Percentiles rank a stretch among this genome's conserved stretches.
phyloP scores from a whole-genome alignment of 2,888 invertebrate genomes.

The Apoda limacodes region DNA sequence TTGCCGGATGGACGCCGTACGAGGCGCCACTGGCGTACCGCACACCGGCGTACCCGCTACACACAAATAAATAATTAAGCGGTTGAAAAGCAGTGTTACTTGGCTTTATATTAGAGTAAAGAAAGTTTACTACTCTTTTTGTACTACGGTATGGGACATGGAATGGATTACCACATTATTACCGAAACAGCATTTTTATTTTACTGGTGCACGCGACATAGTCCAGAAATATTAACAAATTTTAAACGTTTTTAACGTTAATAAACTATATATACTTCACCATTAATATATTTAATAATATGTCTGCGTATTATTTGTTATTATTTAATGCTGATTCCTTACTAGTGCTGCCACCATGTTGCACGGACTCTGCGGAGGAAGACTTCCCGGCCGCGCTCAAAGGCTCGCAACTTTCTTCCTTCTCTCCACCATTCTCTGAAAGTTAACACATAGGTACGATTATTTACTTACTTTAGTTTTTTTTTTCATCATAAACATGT shows the following conservation, averaged over 20 bases:
- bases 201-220: too few relatives aligned
- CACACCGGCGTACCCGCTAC: constrained; percentile 49
- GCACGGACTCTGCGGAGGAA: constrained; percentile 85
- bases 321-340: too few relatives aligned
- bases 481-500: too few relatives aligned
- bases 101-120: not conserved
- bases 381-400: constrained; percentile 77
- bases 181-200: too few relatives aligned
- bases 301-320: too few relatives aligned
- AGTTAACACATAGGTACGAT: constrained; percentile 11
- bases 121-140: too few relatives aligned
- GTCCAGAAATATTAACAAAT: too few relatives aligned
- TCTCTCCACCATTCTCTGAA: constrained; percentile 76
- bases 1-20: constrained; percentile 92
- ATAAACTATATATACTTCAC: too few relatives aligned
- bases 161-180: too few relatives aligned
- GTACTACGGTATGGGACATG: too few relatives aligned
- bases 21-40: constrained; percentile 77
- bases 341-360: constrained; percentile 69
- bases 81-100: not conserved
- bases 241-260: too few relatives aligned
- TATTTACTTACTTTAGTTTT: constrained; percentile 7
- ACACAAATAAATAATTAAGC: constrained; percentile 1
- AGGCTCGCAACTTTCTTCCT: constrained; percentile 78
- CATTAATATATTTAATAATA: too few relatives aligned